phyloP scores from a whole-genome alignment of 92 coral and sea anemone genomes.

The Porites cylindrica region DNA sequence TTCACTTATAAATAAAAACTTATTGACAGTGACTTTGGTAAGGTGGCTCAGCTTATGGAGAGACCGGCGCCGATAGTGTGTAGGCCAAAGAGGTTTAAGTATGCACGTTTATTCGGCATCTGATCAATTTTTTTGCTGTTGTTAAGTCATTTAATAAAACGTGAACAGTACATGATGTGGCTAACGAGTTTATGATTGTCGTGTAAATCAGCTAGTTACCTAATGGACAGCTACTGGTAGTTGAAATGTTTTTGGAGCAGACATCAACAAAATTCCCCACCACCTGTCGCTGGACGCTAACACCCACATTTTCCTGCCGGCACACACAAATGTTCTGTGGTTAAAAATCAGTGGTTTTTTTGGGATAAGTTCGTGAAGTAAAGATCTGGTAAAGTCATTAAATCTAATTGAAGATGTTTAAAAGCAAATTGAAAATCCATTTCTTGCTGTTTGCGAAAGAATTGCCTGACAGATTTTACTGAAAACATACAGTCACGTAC shows the following conservation, averaged over 20 bases:
- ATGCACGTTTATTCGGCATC: not conserved
- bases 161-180: not conserved
- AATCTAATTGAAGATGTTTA: constrained; percentile 16
- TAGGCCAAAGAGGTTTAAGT: no score
- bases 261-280: not conserved
- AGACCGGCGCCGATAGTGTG: no score
- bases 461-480: not conserved
- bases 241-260: constrained; percentile 7
- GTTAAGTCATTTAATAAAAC: not conserved
- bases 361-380: not conserved
- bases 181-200: constrained; percentile 20
- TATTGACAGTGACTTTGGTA: no score
- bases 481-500: not conserved
- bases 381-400: not conserved
- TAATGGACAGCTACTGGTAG: not conserved
- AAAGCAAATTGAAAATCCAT: not conserved
- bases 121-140: not conserved
- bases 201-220: not conserved
- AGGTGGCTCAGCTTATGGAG: not conserved
- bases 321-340: no score
- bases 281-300: no score
- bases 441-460: constrained; percentile 17
- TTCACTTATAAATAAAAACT: no score
- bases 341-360: not conserved
- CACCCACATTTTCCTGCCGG: no score